Evolutionary conservation across 2,888 invertebrate species (phyloP), one percentile per base, ranked within the genome.

Genomic region (Drosophila affinis): DNA sequence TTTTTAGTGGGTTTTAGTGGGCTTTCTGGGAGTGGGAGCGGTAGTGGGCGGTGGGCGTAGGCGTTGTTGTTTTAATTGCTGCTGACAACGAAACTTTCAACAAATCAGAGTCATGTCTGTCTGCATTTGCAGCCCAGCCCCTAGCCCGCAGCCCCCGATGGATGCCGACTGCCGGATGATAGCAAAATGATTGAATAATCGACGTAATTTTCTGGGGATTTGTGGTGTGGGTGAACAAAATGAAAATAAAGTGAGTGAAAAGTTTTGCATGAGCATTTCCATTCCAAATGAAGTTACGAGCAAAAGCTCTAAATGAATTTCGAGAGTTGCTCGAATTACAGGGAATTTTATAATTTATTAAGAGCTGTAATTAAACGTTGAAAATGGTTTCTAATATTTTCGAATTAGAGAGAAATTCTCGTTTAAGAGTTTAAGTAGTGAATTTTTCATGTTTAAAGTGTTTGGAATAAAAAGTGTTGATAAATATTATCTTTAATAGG

Each of bases 21-120:
- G 24, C 29, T 29, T 9, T 3, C 29, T 29, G 29, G 29, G 29
- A 9, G 29, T 21, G 24, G 21, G 21, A 3, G 21, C 21, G 21
- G 21, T 21, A 21, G 21, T 21, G 24, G 17, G 27, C 14, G 64
- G 27, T 10, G 64, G 65, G 70, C 44, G 70, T 69, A 34, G 65
- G 70, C 70, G 65, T 71, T 57, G 71, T 62, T 61, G 58, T 76
- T 81, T 81, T 81, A 87, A 81, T 81, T 81, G 86, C 87, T 81
- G 87, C 81, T 85, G 88, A 82, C 88, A 82, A 79, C 81, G 83
- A 76, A 81, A 82, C 72, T 82, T 81, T 73, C 64, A 82, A 72
- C 88, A 79, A 88, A 82, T 88, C 88, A 82, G 70, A 62, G 65
- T 52, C 68, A 55, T 73, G 72, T 81, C 49, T 44, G 18, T 46